These are phyloP conservation scores for Zosterops borbonicus DNA, from an alignment of 2,113 vertebrate genomes.

Conservation along the genomic window DNA sequence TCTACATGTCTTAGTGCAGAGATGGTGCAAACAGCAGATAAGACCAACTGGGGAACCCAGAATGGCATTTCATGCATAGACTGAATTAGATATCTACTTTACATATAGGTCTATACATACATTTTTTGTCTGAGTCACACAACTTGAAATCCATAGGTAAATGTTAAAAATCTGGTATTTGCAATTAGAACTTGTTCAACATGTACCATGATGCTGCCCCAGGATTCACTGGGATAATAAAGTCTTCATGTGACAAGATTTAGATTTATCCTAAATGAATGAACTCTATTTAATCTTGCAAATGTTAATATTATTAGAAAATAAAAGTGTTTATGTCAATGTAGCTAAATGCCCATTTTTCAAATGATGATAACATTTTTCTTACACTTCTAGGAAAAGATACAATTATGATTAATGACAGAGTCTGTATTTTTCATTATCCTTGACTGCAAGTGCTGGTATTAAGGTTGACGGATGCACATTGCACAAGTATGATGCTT, in stretches of 20 bases:
- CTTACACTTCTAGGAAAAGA: neutral
- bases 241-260: neutral
- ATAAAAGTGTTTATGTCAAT: neutral
- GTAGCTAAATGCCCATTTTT: neutral
- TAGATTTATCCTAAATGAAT: neutral
- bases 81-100: neutral
- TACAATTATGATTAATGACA: neutral
- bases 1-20: neutral
- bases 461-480: neutral
- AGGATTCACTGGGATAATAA: neutral
- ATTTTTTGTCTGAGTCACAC: neutral
- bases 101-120: neutral
- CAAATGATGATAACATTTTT: neutral
- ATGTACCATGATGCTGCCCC: neutral
- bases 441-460: neutral
- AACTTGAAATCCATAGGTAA: neutral
- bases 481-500: neutral
- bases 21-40: neutral
- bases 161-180: neutral
- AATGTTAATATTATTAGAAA: neutral
- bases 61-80: neutral
- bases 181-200: neutral
- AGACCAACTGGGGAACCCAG: neutral
- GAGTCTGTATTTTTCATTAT: neutral
- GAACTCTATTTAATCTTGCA: neutral